These are phyloP conservation scores for Drosophila siamana DNA, from an alignment of 2,888 invertebrate species.

Conservation along the genomic window DNA sequence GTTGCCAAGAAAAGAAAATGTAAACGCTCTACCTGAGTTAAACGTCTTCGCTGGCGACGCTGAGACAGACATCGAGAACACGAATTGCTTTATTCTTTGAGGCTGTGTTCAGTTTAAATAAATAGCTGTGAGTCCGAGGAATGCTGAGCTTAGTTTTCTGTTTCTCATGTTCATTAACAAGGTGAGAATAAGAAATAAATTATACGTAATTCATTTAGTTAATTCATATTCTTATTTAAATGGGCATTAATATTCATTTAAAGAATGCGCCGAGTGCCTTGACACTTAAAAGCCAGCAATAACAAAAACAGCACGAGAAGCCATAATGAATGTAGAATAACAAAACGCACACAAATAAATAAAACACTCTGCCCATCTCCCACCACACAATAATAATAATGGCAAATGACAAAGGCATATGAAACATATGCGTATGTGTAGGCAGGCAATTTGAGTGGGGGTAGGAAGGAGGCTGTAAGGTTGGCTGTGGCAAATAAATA, in stretches of 20 bases:
- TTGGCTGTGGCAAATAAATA: slow-evolving; percentile 67
- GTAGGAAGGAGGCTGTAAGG: slow-evolving; percentile 3
- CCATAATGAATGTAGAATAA: slow-evolving; percentile 55
- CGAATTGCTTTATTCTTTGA: background rate
- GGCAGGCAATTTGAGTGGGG: background rate
- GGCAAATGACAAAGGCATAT: slow-evolving; percentile 42
- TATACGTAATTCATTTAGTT: slow-evolving; percentile 49
- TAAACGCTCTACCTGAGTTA: background rate
- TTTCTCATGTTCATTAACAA: slow-evolving; percentile 12
- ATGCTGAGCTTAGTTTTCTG: background rate
- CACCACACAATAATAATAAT: slow-evolving; percentile 59
- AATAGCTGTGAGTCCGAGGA: background rate
- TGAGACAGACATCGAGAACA: background rate
- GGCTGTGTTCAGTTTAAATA: background rate
- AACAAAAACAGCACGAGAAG: slow-evolving; percentile 43
- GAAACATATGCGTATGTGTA: slow-evolving; percentile 58
- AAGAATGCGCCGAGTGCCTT: slow-evolving; percentile 40
- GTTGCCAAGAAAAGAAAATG: background rate
- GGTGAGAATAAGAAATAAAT: slow-evolving; percentile 20
- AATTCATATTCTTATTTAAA: slow-evolving; percentile 56
- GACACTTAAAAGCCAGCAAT: slow-evolving; percentile 68
- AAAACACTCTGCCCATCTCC: slow-evolving; percentile 29
- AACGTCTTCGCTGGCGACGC: background rate
- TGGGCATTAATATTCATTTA: slow-evolving; percentile 68
- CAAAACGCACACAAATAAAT: slow-evolving; percentile 28